These are phyloP conservation scores for Dolichoris vasculosae DNA, from an alignment of 1,140 invertebrate genomes.

Conservation along the genomic window DNA sequence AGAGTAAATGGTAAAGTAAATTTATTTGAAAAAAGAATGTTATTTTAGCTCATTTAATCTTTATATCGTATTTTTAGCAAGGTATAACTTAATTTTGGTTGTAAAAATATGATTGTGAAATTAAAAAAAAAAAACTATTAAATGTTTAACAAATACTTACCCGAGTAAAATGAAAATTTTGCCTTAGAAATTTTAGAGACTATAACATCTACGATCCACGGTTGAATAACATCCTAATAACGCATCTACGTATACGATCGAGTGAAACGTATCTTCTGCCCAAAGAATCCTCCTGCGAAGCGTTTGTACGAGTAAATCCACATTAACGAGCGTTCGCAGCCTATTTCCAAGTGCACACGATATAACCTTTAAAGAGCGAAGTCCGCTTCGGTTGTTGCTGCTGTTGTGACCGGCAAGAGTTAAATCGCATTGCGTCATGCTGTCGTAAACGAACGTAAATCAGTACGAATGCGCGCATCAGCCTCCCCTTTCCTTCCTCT, in stretches of 20 bases:
- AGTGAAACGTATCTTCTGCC: constrained; percentile 1
- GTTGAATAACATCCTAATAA: constrained; percentile 37
- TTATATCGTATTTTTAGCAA: background rate
- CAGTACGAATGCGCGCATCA: constrained; percentile 21
- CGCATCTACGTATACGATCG: constrained; percentile 21
- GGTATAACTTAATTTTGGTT: background rate
- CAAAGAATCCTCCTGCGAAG: background rate
- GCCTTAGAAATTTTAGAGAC: background rate
- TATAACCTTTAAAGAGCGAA: constrained; percentile 19
- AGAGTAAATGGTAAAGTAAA: too few species aligned
- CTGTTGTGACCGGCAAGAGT: background rate
- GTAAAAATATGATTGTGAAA: too few species aligned
- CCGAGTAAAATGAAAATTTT: background rate
- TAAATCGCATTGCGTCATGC: constrained; percentile 25
- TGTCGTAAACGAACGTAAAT: constrained; percentile 40
- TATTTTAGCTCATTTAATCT: too few species aligned
- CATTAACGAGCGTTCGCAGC: constrained; percentile 1
- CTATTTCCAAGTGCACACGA: background rate
- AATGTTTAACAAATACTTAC: background rate
- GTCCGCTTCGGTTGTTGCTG: background rate
- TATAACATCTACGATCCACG: background rate
- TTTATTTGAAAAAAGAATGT: too few species aligned
- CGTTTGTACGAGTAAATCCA: constrained; percentile 33
- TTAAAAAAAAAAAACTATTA: background rate
- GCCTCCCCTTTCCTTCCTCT: background rate